Evolutionary conservation across 2,113 vertebrate species (phyloP).

Genomic region (Plecotus auritus): DNA sequence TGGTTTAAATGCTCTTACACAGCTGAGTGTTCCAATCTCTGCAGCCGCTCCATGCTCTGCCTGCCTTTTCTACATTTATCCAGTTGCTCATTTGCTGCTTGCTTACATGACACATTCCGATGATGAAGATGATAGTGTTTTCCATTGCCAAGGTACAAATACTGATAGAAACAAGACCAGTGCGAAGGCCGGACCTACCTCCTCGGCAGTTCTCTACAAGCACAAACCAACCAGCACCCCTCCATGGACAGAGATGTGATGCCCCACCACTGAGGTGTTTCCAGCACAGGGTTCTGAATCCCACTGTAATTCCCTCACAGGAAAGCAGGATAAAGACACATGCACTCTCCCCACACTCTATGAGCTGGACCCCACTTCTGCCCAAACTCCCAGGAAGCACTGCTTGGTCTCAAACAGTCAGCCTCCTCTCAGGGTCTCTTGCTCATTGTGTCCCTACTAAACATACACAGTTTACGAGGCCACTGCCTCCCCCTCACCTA

Average conservation of each 20-base stretch:
- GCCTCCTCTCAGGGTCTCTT: neutral
- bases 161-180: neutral
- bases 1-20: neutral
- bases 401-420: neutral
- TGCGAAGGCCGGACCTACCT: neutral
- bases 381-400: neutral
- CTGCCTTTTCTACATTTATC: neutral
- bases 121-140: neutral
- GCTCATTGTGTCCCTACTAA: neutral
- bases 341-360: neutral
- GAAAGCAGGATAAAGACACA: neutral
- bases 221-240: neutral
- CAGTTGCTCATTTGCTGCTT: too few relatives aligned
- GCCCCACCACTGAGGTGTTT: neutral
- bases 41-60: neutral
- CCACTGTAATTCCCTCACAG: neutral
- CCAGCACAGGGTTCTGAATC: neutral
- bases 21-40: neutral
- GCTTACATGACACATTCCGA: neutral
- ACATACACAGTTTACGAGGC: neutral
- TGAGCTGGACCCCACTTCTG: neutral
- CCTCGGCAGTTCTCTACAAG: neutral
- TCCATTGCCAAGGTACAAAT: too few relatives aligned
- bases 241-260: neutral
- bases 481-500: neutral